Conservation (phyloP, 2,888 invertebrate genomes). For the Chesias legatella region DNA sequence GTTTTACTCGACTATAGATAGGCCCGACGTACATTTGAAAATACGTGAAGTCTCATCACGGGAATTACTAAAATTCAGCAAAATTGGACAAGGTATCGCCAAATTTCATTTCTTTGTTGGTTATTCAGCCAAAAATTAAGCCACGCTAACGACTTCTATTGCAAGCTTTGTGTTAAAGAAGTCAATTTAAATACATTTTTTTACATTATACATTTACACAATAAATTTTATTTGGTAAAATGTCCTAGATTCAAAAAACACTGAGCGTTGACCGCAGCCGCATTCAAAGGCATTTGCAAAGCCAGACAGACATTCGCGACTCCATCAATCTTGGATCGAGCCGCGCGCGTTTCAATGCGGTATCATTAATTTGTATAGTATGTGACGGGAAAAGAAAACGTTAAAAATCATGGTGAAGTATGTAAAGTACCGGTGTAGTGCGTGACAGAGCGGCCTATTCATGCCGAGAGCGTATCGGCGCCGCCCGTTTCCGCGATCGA, state of each 20-base stretch:
- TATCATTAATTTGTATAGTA: constrained; percentile 9
- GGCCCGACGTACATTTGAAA: too few relatives aligned
- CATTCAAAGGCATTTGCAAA: constrained; percentile 21
- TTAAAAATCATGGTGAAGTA: constrained; percentile 19
- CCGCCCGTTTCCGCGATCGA: constrained; percentile 24
- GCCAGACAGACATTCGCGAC: constrained; percentile 16
- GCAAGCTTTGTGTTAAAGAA: too few relatives aligned
- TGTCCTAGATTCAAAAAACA: constrained; percentile 11
- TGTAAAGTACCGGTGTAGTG: constrained; percentile 21
- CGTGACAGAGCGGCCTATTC: constrained; percentile 29
- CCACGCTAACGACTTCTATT: too few relatives aligned
- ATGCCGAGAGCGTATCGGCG: constrained; percentile 23
- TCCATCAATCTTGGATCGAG: constrained; percentile 23
- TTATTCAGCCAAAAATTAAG: too few relatives aligned
- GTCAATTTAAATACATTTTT: too few relatives aligned
- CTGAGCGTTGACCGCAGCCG: constrained; percentile 1
- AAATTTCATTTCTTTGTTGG: too few relatives aligned
- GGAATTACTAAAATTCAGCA: too few relatives aligned
- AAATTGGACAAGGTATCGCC: too few relatives aligned
- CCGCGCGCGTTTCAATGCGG: constrained; percentile 17
- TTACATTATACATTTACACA: not conserved
- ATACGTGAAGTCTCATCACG: too few relatives aligned
- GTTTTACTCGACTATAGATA: too few relatives aligned
- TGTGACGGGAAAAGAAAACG: constrained; percentile 11
- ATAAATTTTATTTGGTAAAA: constrained; percentile 5